Conservation (phyloP, 2,888 invertebrate species). For the Argyra leucocephala region DNA sequence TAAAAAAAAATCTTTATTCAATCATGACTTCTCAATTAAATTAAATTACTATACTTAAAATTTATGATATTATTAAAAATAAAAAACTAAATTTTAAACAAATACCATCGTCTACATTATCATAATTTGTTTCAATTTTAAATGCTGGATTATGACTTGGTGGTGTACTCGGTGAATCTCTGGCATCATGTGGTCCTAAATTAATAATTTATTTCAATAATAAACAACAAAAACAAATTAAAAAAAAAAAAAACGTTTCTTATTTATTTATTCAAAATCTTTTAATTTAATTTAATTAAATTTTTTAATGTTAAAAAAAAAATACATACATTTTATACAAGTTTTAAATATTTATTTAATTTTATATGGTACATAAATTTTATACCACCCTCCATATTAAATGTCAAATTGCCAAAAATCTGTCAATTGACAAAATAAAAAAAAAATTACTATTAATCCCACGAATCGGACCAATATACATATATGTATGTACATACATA, state of each 20-base stretch:
- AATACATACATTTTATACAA: slow-evolving; percentile 16
- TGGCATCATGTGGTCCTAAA: slow-evolving; percentile 38
- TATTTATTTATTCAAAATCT: slow-evolving; percentile 1
- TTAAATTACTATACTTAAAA: too few species aligned
- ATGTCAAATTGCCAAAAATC: slow-evolving; percentile 14
- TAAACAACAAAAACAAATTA: slow-evolving; percentile 1
- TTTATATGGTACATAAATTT: background rate
- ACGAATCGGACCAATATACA: too few species aligned
- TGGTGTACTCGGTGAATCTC: slow-evolving; percentile 42
- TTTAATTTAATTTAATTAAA: background rate
- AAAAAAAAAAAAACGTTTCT: too few species aligned
- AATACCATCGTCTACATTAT: slow-evolving; percentile 33
- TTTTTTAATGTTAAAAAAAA: background rate
- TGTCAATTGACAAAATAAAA: slow-evolving; percentile 8
- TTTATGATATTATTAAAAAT: too few species aligned
- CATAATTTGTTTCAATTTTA: slow-evolving; percentile 39
- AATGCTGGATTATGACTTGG: slow-evolving; percentile 43
- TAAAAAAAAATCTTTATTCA: too few species aligned
- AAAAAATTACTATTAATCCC: background rate
- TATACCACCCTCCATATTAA: background rate
- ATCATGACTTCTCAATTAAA: too few species aligned
- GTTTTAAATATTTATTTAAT: slow-evolving; percentile 7
- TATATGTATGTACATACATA: too few species aligned
- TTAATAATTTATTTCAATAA: slow-evolving; percentile 7
- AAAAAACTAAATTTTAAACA: slow-evolving; percentile 10